Percentiles rank a stretch among this genome's conserved stretches.
Evolutionary conservation across 1,140 invertebrate genomes (phyloP).

Genomic region (Sminthurinus signatus): DNA sequence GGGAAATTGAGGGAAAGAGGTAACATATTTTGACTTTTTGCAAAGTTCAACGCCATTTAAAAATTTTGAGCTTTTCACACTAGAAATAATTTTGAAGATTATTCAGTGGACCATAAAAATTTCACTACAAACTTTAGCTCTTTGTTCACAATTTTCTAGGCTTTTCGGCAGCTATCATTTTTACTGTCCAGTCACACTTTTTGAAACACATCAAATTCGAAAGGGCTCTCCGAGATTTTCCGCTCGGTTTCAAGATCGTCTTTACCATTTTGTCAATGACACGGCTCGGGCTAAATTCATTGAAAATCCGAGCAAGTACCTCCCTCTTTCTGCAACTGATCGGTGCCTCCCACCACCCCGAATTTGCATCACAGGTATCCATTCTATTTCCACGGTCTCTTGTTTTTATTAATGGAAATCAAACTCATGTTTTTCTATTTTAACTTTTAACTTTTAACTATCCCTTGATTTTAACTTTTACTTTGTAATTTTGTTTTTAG

Average conservation of each 20-base stretch:
- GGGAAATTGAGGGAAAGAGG: slow-evolving; percentile 12
- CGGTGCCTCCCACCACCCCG: slow-evolving; percentile 18
- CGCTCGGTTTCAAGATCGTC: slow-evolving; percentile 16
- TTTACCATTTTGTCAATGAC: slow-evolving; percentile 25
- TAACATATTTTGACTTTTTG: too few species aligned
- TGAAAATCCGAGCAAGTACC: slow-evolving; percentile 13
- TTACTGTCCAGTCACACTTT: slow-evolving; percentile 31
- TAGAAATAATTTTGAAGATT: too few species aligned
- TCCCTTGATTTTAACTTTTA: not conserved
- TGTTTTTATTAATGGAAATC: not conserved
- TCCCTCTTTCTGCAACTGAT: not conserved
- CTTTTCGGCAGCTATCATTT: slow-evolving; percentile 27
- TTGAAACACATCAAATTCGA: slow-evolving; percentile 8
- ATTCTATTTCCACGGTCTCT: not conserved
- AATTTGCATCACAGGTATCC: slow-evolving; percentile 33
- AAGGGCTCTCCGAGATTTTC: slow-evolving; percentile 21
- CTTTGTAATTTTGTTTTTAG: not conserved
- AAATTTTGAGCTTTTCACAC: too few species aligned
- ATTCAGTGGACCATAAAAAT: too few species aligned
- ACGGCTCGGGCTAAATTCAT: slow-evolving; percentile 13
- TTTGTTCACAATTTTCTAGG: too few species aligned
- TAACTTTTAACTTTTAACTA: too few species aligned
- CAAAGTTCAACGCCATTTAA: too few species aligned
- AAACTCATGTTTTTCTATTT: not conserved
- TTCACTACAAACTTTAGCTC: too few species aligned